These are phyloP conservation scores for Nannoperca obscura DNA, from an alignment of 2,797 vertebrate species.

Conservation along the genomic window DNA sequence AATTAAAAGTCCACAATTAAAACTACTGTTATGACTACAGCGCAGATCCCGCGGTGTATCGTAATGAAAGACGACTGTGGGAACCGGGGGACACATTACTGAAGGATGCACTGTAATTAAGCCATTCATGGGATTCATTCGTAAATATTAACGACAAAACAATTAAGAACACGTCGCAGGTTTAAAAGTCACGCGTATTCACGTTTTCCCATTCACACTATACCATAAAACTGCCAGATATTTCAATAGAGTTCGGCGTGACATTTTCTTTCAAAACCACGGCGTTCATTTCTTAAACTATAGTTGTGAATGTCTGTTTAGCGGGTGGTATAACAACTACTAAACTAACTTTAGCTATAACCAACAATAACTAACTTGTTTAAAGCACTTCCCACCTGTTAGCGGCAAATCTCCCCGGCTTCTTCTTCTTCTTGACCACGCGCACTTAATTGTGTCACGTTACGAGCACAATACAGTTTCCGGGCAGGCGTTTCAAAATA, in stretches of 20 bases:
- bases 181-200: neutral
- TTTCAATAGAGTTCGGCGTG: neutral
- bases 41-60: neutral
- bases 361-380: accelerated
- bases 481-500: conserved; percentile 33
- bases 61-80: neutral
- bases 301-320: neutral
- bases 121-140: accelerated
- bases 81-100: neutral
- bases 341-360: neutral
- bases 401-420: conserved; percentile 14
- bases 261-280: neutral
- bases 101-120: neutral
- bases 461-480: conserved; percentile 6
- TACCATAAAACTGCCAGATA: neutral
- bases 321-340: neutral
- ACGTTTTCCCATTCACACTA: neutral
- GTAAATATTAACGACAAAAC: neutral
- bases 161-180: no score
- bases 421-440: conserved; percentile 35
- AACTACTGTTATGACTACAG: neutral
- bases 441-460: neutral
- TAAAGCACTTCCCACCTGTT: conserved; percentile 49
- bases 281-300: accelerated
- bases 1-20: no score